These are phyloP conservation scores for Carollia perspicillata DNA, from an alignment of 2,113 vertebrate genomes.

Conservation along the genomic window DNA sequence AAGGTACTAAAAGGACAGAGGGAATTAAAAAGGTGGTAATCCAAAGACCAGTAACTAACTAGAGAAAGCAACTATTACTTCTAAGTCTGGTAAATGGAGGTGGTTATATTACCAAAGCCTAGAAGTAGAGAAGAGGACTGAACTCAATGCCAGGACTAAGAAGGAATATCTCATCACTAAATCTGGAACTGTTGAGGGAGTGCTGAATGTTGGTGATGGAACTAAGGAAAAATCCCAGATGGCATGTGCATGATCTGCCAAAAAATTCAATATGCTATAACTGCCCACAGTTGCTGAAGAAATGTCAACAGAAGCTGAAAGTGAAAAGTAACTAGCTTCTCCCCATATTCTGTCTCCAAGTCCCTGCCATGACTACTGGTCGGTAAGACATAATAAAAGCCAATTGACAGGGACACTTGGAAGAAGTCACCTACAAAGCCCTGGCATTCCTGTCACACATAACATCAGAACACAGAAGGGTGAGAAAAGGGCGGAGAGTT, in stretches of 20 bases:
- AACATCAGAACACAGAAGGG: neutral
- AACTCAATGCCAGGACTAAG: neutral
- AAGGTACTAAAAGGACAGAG: neutral
- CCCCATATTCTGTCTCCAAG: neutral
- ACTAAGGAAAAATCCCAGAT: neutral
- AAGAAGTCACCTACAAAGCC: neutral
- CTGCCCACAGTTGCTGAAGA: neutral
- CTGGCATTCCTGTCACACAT: neutral
- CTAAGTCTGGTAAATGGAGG: neutral
- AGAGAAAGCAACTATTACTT: neutral
- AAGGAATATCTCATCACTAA: neutral
- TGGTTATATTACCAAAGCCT: neutral
- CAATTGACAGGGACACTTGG: neutral
- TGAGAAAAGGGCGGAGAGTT: neutral
- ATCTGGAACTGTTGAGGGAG: neutral
- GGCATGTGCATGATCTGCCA: neutral
- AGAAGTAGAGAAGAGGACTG: neutral
- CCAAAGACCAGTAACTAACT: neutral
- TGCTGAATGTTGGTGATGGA: neutral
- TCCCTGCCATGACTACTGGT: neutral
- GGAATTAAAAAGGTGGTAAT: neutral
- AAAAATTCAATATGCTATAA: neutral
- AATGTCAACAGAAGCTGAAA: neutral
- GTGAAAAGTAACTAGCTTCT: neutral
- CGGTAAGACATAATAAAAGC: neutral